Base-by-base conservation (phyloP, 2,113 vertebrate species). In the Talpa occidentalis region DNA sequence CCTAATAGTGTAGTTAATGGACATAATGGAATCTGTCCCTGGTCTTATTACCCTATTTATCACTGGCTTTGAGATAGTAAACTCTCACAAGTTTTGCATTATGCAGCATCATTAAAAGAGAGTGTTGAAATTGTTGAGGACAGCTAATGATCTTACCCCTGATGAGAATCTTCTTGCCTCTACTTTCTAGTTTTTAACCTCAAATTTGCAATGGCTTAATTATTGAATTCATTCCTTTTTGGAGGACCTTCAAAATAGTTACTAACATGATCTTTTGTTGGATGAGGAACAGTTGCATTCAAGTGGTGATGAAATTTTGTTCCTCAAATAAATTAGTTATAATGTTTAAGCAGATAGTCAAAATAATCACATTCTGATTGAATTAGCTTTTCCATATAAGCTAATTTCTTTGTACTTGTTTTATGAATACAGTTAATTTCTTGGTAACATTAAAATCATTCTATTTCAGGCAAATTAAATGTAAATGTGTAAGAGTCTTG, bases 381-480 rank as follows among this genome's bases (percentile, higher is more conserved):
- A 94, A 94, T 84, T 62, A 49, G 56, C 15, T 22, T 74, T 93
- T 30, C 5, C 90, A 1, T 73, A 56, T 24, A 62, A 77, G 22
- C 35, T 44, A 12, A 73, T 56, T 88, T 16, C 62, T 81, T 94
- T 76, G 88, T 82, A 90, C 94, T 94, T 22, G 86, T 79, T 93
- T 82, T 79, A 44, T 35, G n/a, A 19, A 80, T 76, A 47, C 3
- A 49, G 28, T 62, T 70, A 78, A 59, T 88, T 30, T 96, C 37
- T 91, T 91, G 24, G 89, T 11, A 60, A 59, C 11, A 90, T 90
- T 88, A 32, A 90, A 70, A 60, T 70, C 79, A 89, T 64, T 91
- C 86, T 93, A 73, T 95, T 89, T 87, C 60, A 67, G 16, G 62
- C 88, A 78, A 83, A 88, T 79, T 91, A 78, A 80, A 86, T 79